A percentile compares a stretch with the other conserved stretches of the same genome.
Conservation (phyloP, 2,113 vertebrate species). For the Hippoglossus stenolepis region DNA sequence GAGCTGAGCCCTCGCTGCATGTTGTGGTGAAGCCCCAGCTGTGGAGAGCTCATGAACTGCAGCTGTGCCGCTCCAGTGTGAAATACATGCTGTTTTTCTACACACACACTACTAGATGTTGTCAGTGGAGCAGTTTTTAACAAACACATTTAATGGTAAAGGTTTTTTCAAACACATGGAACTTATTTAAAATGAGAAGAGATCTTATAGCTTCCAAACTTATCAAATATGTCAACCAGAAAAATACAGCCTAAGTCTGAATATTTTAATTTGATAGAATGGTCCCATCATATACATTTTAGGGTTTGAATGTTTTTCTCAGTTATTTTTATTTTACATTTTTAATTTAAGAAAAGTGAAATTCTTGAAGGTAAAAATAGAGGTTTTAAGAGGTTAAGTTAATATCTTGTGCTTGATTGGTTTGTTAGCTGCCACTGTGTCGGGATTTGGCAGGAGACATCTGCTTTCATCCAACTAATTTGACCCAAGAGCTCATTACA, state of each 20-base stretch:
- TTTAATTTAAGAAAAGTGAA: no score
- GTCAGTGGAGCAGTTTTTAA: background rate
- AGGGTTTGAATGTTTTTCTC: background rate
- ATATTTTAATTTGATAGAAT: background rate
- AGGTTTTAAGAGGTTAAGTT: no score
- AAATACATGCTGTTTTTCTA: background rate
- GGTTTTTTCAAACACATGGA: background rate
- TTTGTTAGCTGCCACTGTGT: slow-evolving; percentile 53
- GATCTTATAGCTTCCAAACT: background rate
- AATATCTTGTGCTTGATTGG: background rate
- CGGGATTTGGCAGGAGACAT: slow-evolving; percentile 30
- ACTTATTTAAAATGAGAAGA: background rate
- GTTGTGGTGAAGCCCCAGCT: background rate
- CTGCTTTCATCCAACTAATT: slow-evolving; percentile 20
- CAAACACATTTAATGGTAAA: background rate
- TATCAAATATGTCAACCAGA: background rate
- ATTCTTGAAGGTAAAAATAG: no score
- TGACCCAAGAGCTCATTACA: background rate
- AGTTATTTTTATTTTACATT: background rate
- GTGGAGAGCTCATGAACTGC: background rate
- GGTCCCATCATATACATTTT: background rate
- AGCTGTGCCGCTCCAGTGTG: background rate
- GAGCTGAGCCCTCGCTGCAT: slow-evolving; percentile 29
- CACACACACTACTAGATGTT: background rate
- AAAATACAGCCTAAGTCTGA: background rate